Conservation (phyloP, 2,797 vertebrate genomes). For the Xiphophorus birchmanni region DNA sequence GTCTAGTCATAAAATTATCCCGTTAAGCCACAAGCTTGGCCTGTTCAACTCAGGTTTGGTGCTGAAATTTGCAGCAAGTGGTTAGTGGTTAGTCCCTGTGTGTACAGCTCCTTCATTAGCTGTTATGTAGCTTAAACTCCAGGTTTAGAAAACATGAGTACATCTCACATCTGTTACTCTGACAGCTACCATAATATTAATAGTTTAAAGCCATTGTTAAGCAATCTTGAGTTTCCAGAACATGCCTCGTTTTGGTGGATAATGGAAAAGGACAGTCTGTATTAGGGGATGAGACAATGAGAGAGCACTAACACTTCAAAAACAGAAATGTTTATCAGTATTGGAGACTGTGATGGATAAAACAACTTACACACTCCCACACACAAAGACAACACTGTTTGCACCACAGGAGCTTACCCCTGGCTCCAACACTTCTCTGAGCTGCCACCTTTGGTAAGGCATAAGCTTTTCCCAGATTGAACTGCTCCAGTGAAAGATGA, state of each 20-base stretch:
- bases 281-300: slow-evolving; percentile 54
- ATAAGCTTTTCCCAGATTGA: slow-evolving; percentile 23
- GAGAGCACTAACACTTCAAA: slow-evolving; percentile 40
- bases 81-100: slow-evolving; percentile 40
- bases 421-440: slow-evolving; percentile 56
- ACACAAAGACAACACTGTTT: slow-evolving; percentile 73
- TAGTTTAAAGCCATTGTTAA: slow-evolving; percentile 28
- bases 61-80: slow-evolving; percentile 24
- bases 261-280: slow-evolving; percentile 36
- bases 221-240: slow-evolving; percentile 39
- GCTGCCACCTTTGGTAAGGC: slow-evolving; percentile 62
- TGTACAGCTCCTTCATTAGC: slow-evolving; percentile 54
- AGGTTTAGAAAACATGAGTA: slow-evolving; percentile 27
- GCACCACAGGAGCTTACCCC: slow-evolving; percentile 50
- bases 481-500: slow-evolving; percentile 9
- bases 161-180: slow-evolving; percentile 42
- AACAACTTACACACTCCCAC: slow-evolving; percentile 28
- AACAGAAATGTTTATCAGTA: slow-evolving; percentile 47
- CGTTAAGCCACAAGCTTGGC: slow-evolving; percentile 24
- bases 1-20: slow-evolving; percentile 35
- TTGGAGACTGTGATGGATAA: slow-evolving; percentile 46
- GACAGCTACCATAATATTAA: slow-evolving; percentile 57
- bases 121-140: slow-evolving; percentile 51
- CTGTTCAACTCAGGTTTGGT: slow-evolving; percentile 25
- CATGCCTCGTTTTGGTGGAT: slow-evolving; percentile 4